A percentile compares a stretch with the other conserved stretches of the same genome.
These are phyloP conservation scores for Sympetrum striolatum DNA, from an alignment of 2,888 invertebrate species.

Conservation along the genomic window DNA sequence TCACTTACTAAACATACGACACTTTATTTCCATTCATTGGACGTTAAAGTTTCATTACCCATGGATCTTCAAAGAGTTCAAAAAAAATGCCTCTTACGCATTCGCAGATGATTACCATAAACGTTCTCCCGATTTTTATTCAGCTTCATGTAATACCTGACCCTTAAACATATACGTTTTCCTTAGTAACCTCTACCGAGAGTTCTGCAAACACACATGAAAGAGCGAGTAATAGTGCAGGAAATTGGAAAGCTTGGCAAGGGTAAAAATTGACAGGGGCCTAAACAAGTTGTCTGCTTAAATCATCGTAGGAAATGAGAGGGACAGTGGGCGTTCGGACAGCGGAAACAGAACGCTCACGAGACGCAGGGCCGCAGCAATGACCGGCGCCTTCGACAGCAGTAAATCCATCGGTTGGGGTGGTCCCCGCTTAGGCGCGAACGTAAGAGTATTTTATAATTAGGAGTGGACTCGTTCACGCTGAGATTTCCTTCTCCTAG, in stretches of 20 bases:
- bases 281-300: not conserved
- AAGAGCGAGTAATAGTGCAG: not conserved
- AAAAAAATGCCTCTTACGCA: too few species aligned
- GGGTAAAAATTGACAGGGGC: not conserved
- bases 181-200: too few species aligned
- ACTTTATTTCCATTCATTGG: too few species aligned
- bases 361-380: not conserved
- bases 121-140: too few species aligned
- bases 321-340: not conserved
- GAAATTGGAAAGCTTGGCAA: not conserved
- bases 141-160: too few species aligned
- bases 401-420: constrained; percentile 32
- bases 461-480: not conserved
- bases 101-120: too few species aligned
- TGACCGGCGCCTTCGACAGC: not conserved
- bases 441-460: constrained; percentile 23
- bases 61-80: too few species aligned
- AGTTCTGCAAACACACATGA: too few species aligned
- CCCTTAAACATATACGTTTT: too few species aligned
- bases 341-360: not conserved
- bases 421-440: constrained; percentile 14
- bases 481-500: not conserved
- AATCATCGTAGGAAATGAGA: not conserved
- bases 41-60: too few species aligned
- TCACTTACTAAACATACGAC: too few species aligned